A percentile compares a stretch with the other conserved stretches of the same genome.
Evolutionary conservation across 2,888 invertebrate genomes (phyloP).

Genomic region (Pseudanteris insignis): DNA sequence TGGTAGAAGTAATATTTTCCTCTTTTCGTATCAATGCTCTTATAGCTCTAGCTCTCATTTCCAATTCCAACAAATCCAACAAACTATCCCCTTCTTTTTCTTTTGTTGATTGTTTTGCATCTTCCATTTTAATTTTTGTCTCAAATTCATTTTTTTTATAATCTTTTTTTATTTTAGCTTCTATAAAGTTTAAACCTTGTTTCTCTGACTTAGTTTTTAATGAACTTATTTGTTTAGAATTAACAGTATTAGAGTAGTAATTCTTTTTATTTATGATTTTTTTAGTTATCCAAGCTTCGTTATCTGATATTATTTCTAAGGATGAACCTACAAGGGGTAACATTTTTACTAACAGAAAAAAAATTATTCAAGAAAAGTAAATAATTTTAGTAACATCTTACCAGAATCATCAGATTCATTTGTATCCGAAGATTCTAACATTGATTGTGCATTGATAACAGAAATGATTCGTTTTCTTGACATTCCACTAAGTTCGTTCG

Average conservation of each 20-base stretch:
- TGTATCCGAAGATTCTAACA: constrained; percentile 63
- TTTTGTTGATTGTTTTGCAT: constrained; percentile 47
- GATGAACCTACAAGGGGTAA: constrained; percentile 59
- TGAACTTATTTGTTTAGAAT: too few relatives aligned
- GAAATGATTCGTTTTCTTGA: constrained; percentile 58
- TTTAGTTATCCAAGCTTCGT: constrained; percentile 62
- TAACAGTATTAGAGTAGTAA: too few relatives aligned
- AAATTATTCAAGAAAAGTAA: neutral
- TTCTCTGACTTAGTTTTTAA: constrained; percentile 46
- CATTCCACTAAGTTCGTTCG: constrained; percentile 62
- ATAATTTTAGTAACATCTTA: constrained; percentile 39
- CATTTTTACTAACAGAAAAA: constrained; percentile 5
- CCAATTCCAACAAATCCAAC: constrained; percentile 70
- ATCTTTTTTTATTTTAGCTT: constrained; percentile 43
- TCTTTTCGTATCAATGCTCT: constrained; percentile 68
- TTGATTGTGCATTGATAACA: constrained; percentile 59
- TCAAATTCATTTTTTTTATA: constrained; percentile 37
- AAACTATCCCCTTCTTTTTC: constrained; percentile 66
- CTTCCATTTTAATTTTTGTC: constrained; percentile 53
- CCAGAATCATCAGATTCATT: constrained; percentile 62
- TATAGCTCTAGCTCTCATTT: constrained; percentile 72
- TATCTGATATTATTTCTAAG: constrained; percentile 64
- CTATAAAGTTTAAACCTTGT: constrained; percentile 22
- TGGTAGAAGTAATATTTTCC: constrained; percentile 56
- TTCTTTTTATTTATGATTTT: too few relatives aligned